Conservation (phyloP, 2,113 vertebrate species). For the Sinocyclocheilus grahami region DNA sequence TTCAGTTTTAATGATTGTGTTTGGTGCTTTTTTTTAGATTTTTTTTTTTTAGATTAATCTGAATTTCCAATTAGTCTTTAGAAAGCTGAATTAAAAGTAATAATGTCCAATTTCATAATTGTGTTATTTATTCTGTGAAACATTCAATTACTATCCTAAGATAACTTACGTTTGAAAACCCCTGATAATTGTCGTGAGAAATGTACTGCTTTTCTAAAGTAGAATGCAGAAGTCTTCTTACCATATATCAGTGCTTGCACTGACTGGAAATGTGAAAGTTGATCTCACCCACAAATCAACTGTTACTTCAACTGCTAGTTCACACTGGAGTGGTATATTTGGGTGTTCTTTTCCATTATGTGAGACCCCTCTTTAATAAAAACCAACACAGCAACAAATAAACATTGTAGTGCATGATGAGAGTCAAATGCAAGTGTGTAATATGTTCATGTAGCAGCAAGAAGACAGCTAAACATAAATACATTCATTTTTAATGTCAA, state of each 20-base stretch:
- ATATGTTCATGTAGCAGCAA: slow-evolving; percentile 61
- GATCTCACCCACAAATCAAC: background rate
- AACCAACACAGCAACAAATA: slow-evolving; percentile 45
- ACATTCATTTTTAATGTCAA: slow-evolving; percentile 66
- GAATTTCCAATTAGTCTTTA: background rate
- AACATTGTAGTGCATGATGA: slow-evolving; percentile 54
- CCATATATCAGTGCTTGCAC: background rate
- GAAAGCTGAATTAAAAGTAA: background rate
- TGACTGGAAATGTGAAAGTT: background rate
- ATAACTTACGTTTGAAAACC: background rate
- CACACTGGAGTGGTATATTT: background rate
- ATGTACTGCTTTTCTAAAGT: background rate
- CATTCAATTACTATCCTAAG: background rate
- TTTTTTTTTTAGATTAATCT: background rate
- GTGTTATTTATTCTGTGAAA: background rate
- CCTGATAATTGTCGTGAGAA: slow-evolving; percentile 13
- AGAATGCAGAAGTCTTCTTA: background rate
- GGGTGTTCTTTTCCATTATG: background rate
- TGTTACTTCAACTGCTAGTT: background rate
- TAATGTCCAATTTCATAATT: background rate
- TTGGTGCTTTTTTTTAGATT: background rate
- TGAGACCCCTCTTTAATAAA: slow-evolving; percentile 71
- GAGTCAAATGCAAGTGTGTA: slow-evolving; percentile 57
- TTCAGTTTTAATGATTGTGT: background rate
- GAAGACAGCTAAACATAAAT: slow-evolving; percentile 65